Evolutionary conservation across 2,797 vertebrate species (phyloP), one percentile per base, ranked within the genome.

Genomic region (Notamacropus eugenii): DNA sequence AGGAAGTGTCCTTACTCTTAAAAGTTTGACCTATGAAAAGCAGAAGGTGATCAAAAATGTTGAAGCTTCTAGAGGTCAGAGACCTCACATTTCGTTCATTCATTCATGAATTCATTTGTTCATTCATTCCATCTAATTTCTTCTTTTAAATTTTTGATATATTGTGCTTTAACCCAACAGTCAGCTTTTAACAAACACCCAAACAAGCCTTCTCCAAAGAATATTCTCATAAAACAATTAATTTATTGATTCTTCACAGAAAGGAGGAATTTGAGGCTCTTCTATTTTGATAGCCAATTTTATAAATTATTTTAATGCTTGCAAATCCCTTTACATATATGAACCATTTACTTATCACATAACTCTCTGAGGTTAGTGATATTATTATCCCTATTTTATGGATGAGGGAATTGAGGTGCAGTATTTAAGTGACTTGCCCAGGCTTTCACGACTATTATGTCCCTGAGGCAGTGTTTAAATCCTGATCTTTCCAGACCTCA

Each of bases 131-230:
- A 96, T 62, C 54, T 57, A 90, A 87, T 97, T 95, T 74, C 55
- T 54, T 94, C 95, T 96, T 97, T 93, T 59, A 12, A 97, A 74
- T 96, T 92, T 87, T 87, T 87, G 40, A 87, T 87, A 50, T 19
- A 46, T 27, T 87, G 74, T 50, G 22, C 40, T 50, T 87, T 87
- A 87, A 50, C 40, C 46, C 24, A 3, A 40, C 67, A 40, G 16
- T 46, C 40, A 87, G 24, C 40, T 87, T 87, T 87, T 87, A 50
- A 46, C 40, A 87, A 87, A 87, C 22, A 67, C 31, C 62, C 31
- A 28, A 67, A 34, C 14, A 27, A 87, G 22, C 10, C 40, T 24
- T 22, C 9, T 87, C 22, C 24, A 87, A 87, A 87, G n/a, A 87
- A 24, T 87, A 87, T 82, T 82, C 74, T 46, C 50, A 87, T 46